A percentile compares a stretch with the other conserved stretches of the same genome.
phyloP scores from a whole-genome alignment of 1,140 invertebrate genomes.

The Aphaenogaster floridana region DNA sequence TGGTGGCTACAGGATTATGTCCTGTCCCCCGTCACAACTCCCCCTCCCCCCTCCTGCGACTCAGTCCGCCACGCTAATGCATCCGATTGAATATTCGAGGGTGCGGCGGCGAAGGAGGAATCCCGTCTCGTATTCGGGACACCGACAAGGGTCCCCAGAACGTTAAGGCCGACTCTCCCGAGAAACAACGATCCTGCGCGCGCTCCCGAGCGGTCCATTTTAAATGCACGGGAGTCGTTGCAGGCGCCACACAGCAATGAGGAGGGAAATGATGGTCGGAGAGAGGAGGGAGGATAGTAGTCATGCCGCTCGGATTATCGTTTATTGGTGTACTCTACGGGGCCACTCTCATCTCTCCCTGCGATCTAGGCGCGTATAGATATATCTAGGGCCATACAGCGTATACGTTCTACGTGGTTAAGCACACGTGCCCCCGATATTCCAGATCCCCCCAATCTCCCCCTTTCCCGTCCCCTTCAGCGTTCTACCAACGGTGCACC shows the following conservation, averaged over 20 bases:
- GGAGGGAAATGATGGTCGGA: background rate
- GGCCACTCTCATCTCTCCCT: constrained; percentile 51
- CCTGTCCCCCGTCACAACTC: constrained; percentile 52
- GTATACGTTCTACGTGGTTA: constrained; percentile 76
- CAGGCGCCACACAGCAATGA: background rate
- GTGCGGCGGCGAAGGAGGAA: constrained; percentile 44
- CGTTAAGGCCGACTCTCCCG: constrained; percentile 61
- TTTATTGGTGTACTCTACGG: constrained; percentile 72
- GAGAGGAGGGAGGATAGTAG: constrained; percentile 12
- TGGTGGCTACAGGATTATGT: constrained; percentile 71
- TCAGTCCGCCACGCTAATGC: constrained; percentile 66
- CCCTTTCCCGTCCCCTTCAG: constrained; percentile 32
- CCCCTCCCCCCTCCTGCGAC: background rate
- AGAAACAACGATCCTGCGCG: constrained; percentile 62
- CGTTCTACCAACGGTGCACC: constrained; percentile 60
- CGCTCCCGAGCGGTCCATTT: constrained; percentile 61
- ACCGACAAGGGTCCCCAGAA: constrained; percentile 68
- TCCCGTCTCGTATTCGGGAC: constrained; percentile 35
- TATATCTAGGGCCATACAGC: constrained; percentile 59
- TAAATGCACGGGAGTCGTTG: constrained; percentile 67
- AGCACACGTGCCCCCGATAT: constrained; percentile 78
- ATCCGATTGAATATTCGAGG: constrained; percentile 77
- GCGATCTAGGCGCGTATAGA: constrained; percentile 59
- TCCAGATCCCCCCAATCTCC: constrained; percentile 15
- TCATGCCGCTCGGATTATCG: constrained; percentile 73